Base-by-base conservation (phyloP, 2,888 invertebrate genomes). In the Dichetophora obliterata region DNA sequence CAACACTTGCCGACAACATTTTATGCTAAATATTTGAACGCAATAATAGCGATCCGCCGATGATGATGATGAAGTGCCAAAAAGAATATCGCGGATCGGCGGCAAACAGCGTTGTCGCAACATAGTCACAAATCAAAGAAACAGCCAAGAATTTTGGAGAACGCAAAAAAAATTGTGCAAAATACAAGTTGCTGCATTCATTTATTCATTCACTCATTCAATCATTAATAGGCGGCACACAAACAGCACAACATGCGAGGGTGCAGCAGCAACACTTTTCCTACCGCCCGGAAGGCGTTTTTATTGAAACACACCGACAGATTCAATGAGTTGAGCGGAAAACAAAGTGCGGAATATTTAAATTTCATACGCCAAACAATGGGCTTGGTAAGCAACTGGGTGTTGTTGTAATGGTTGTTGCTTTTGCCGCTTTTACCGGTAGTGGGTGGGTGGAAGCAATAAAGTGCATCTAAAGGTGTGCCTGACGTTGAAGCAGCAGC, bases 281-380 rank as follows among this genome's bases (percentile, higher is more conserved):
- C 34, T 66, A 50, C 68, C 48, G 68, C n/a, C 48, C 27, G 68
- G 68, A 68, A 68, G 68, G 68, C 68, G 68, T 68, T 68, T 48
- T 50, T 50, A 24, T 50, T 9, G 50, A 65, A 37, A 65, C 34
- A 19, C 63, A 65, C 31, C 63, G 34, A 65, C 19, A 54, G 54
- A 54, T 54, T 54, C 63, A 31, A 27, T 27, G 14, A n/a, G 24
- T 34, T 22, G 4, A 24, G 6, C 11, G 24, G 24, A 34, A 19
- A 37, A 24, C 50, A 19, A 22, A 66, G 66, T 66, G 66, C 66
- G 43, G 66, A 66, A 66, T 27, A 37, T 37, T 65, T 37, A 66
- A 66, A 66, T 37, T 66, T 66, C 8, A 66, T 66, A 66, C 66
- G 43, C 50, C 27, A 24, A 48, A 68, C 68, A 68, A 68, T 68